Base-by-base conservation (phyloP, 1,140 invertebrate genomes). In the Pseudomyrmex flavicornis region DNA sequence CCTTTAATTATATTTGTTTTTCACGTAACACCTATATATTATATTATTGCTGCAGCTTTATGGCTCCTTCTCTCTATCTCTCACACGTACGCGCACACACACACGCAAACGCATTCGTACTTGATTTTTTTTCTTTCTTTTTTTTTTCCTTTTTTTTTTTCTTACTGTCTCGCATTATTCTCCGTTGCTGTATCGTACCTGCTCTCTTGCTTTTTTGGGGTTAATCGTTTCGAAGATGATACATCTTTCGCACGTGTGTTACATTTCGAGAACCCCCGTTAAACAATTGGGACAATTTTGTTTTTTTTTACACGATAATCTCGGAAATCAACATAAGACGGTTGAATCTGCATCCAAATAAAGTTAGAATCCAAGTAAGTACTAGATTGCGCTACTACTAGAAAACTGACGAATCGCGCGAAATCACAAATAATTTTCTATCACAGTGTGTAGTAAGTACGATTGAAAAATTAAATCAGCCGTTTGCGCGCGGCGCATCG, bases 1-100 rank as follows among this genome's bases (percentile, higher is more conserved):
- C 59, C 66, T 48, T 89, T 77, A 88, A 77, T 83, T 83, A 5
- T 35, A 61, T 77, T 77, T 88, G 77, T 82, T 74, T 86, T 86
- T 84, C 82, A 35, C 85, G 79, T 92, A 92, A 92, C 85, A 91
- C 85, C 85, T 93, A 92, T 90, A 89, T 92, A 91, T 91, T 89
- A 86, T 93, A 93, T 93, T 93, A 93, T 93, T 93, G 92, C 93
- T 93, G 92, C 90, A 91, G 90, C 91, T 90, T 91, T 89, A 91
- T 93, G 86, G 59, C 76, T 80, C 62, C 65, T 80, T 83, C 59
- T 77, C 54, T 82, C 58, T 58, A 50, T 61, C 35, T 44, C 61
- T 56, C 48, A 15, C 62, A 46, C 65, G 20, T 17, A 26, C 72
- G 22, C 12, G 20, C 56, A 48, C 58, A 17, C 22, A 50, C 17